Evolutionary conservation across 2,888 invertebrate genomes (phyloP), one percentile per base, ranked within the genome.

Genomic region (Ormyrus thymus): DNA sequence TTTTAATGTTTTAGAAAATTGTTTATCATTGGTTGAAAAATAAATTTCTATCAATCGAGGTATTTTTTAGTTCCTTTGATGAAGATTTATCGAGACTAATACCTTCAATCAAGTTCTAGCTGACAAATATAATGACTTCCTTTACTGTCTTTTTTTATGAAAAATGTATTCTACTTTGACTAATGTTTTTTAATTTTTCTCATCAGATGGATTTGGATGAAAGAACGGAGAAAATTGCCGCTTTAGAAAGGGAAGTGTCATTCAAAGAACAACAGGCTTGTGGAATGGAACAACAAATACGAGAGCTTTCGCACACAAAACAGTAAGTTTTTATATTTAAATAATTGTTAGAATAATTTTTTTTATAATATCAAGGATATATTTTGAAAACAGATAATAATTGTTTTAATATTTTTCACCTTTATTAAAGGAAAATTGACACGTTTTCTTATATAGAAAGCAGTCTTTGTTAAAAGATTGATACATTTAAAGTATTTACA

Each of bases 201-300:
- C 89, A 89, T 81, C 90, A 94, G 89, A 92, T 93, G 86, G 93
- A 93, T 83, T 87, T 95, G 81, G 95, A 96, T 86, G 92, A 93
- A 76, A 96, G 95, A 89, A 94, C 95, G 13, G 95, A 95, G 89
- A 92, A 91, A 84, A 91, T 93, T 15, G 93, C 92, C 83, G 89
- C 91, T 76, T 86, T 95, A 76, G 95, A 95, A 87, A 92, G 93
- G 74, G 94, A 95, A 83, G 81, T 95, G 0, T 92, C 92, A 84
- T 90, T 91, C 50, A 93, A 93, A 84, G 92, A 92, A 10, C 87
- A 89, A 65, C 85, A 88, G 61, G 65, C 73, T 0, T 78, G 81
- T 7, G 83, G 81, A 50, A 75, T 84, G 69, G 86, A 88, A 53
- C 86, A 89, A 68, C 89, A 87, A 79, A 82, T 87, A 48, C 86